phyloP scores from a whole-genome alignment of 2,797 vertebrate genomes.

The Zalophus californianus region DNA sequence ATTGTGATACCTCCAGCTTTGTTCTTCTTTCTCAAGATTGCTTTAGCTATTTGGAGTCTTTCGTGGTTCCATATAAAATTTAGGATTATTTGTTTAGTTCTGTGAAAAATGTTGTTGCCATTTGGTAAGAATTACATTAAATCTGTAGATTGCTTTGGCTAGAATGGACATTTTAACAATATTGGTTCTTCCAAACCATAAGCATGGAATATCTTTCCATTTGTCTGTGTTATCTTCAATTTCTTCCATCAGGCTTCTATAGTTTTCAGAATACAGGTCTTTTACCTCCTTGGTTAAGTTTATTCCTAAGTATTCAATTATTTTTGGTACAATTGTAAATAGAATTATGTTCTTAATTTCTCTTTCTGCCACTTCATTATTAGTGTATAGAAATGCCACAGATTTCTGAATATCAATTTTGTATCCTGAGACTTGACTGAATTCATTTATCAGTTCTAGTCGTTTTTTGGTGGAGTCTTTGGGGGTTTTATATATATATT shows the following conservation, averaged over 20 bases:
- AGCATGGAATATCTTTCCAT: neutral
- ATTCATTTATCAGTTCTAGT: neutral
- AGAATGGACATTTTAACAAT: neutral
- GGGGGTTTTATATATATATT: neutral
- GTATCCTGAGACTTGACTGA: neutral
- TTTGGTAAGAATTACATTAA: neutral
- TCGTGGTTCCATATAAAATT: neutral
- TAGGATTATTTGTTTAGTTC: neutral
- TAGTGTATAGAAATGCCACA: neutral
- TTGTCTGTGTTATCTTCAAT: neutral
- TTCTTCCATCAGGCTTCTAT: neutral
- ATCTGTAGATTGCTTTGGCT: neutral
- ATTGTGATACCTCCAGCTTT: neutral
- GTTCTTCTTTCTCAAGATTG: neutral
- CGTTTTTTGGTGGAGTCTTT: neutral
- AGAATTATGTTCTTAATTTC: neutral
- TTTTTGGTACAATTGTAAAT: neutral
- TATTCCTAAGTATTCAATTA: neutral
- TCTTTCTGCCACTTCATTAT: neutral
- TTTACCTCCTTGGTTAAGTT: neutral
- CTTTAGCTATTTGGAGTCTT: neutral
- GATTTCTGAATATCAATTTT: neutral
- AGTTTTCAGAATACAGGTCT: neutral
- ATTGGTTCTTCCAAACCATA: neutral
- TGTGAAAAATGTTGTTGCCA: neutral